These are phyloP conservation scores for Ophion costatus DNA, from an alignment of 2,888 invertebrate genomes.

Conservation along the genomic window DNA sequence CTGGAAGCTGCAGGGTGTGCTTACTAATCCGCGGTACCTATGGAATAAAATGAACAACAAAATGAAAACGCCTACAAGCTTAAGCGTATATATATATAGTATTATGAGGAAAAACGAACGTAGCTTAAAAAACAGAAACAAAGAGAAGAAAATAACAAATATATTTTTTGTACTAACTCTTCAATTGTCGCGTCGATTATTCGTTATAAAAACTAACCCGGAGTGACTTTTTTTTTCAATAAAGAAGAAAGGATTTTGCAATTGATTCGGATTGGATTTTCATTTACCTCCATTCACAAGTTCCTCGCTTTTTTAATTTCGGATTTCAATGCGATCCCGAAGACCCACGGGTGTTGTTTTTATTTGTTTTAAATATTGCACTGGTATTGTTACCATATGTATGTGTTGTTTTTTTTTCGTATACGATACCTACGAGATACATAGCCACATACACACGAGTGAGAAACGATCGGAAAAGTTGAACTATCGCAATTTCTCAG, in stretches of 20 bases:
- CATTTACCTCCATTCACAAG: slow-evolving; percentile 9
- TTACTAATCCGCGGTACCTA: slow-evolving; percentile 56
- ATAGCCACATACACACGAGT: slow-evolving; percentile 33
- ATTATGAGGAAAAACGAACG: too few relatives aligned
- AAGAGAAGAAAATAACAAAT: slow-evolving; percentile 67
- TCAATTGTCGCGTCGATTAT: slow-evolving; percentile 51
- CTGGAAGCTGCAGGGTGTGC: slow-evolving; percentile 55
- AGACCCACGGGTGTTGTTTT: background rate
- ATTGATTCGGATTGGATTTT: slow-evolving; percentile 29
- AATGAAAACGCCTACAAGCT: slow-evolving; percentile 23
- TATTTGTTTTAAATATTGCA: background rate
- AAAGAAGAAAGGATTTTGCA: slow-evolving; percentile 67
- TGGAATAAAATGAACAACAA: background rate
- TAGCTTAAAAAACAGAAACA: slow-evolving; percentile 30
- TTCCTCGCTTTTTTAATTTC: slow-evolving; percentile 2
- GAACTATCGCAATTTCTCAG: background rate
- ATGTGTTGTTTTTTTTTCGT: background rate
- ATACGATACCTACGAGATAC: slow-evolving; percentile 15
- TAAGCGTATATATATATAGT: slow-evolving; percentile 23
- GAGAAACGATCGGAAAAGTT: slow-evolving; percentile 29
- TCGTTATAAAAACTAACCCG: slow-evolving; percentile 50
- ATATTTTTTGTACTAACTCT: slow-evolving; percentile 82
- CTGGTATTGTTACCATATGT: slow-evolving; percentile 4
- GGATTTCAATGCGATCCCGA: background rate
- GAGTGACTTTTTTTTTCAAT: slow-evolving; percentile 73